These are phyloP conservation scores for Podarcis muralis DNA, from an alignment of 2,113 vertebrate species.

Conservation along the genomic window DNA sequence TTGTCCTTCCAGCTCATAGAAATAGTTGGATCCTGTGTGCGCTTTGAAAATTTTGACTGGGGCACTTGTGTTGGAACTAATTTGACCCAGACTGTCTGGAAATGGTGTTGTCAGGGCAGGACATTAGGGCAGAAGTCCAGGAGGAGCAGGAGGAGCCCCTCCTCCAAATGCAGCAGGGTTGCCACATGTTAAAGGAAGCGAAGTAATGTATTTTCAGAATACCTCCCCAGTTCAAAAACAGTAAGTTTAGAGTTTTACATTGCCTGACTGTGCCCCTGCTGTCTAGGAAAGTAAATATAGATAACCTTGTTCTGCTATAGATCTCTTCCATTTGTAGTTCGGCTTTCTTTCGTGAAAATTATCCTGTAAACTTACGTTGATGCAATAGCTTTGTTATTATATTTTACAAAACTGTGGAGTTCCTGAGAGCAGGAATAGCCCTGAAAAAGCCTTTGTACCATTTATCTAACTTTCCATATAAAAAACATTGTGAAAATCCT, in stretches of 20 bases:
- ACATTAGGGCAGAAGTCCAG: no score
- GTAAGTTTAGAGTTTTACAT: no score
- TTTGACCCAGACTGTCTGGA: background rate
- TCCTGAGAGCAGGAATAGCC: background rate
- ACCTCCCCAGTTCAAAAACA: no score
- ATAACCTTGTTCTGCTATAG: background rate
- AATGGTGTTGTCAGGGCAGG: no score
- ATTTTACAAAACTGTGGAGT: background rate
- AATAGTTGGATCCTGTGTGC: rapidly evolving
- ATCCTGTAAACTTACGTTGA: rapidly evolving
- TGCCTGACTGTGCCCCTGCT: no score
- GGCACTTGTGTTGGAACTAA: background rate
- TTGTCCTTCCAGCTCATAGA: background rate
- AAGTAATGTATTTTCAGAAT: no score
- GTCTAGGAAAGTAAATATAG: background rate
- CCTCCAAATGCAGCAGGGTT: no score
- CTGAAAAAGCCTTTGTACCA: slow-evolving; percentile 23
- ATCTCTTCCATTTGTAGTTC: background rate
- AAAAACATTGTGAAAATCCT: no score
- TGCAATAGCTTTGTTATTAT: background rate
- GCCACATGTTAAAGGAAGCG: no score
- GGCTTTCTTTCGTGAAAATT: background rate
- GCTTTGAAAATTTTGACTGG: background rate
- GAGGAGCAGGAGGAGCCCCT: no score
- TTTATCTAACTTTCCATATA: background rate